A percentile compares a stretch with the other conserved stretches of the same genome.
phyloP scores from a whole-genome alignment of 2,113 vertebrate species.

The Bothrops jararaca region DNA sequence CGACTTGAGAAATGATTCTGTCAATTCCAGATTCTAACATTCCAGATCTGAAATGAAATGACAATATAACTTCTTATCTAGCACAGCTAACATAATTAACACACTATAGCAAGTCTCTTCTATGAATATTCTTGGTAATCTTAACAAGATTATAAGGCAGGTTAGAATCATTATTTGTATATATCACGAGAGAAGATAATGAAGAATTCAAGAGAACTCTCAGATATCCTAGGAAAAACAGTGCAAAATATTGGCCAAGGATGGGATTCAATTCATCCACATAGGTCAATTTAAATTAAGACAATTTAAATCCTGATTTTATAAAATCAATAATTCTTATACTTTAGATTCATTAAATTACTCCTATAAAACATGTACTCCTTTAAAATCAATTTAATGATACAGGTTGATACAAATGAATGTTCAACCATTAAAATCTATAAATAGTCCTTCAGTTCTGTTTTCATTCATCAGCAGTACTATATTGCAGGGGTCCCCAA shows the following conservation, averaged over 20 bases:
- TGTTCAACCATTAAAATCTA: background rate
- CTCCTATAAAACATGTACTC: background rate
- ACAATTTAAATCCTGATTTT: background rate
- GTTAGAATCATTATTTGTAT: background rate
- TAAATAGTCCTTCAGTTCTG: background rate
- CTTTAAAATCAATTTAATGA: background rate
- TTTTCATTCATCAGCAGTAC: background rate
- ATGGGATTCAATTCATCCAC: background rate
- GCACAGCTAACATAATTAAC: background rate
- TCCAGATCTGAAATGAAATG: conserved; percentile 83
- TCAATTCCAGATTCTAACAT: conserved; percentile 98
- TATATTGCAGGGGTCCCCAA: background rate
- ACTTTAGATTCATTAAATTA: background rate
- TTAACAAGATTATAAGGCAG: background rate
- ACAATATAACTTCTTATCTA: conserved; percentile 16
- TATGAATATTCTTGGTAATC: background rate
- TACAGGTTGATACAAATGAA: background rate
- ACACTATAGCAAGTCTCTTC: background rate
- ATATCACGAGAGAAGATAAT: background rate
- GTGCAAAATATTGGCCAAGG: background rate
- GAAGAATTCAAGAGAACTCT: background rate
- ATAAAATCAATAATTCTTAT: background rate
- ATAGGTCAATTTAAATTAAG: background rate
- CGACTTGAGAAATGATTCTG: conserved; percentile 96
- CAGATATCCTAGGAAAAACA: background rate